Conservation (phyloP, 2,888 invertebrate species). For the Gasteruption jaculator region DNA sequence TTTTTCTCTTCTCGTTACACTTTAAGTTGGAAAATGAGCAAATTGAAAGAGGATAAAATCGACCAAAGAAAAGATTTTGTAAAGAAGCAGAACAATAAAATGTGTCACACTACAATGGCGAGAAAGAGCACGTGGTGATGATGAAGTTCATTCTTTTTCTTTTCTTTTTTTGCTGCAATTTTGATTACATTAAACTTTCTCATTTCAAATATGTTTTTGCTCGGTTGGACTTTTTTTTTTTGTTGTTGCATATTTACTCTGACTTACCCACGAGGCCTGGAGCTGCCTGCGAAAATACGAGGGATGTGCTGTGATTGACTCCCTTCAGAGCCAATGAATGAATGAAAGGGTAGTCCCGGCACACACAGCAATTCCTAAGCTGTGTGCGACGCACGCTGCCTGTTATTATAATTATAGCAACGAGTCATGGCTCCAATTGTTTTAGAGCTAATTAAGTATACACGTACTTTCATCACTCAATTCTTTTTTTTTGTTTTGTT, state of each 20-base stretch:
- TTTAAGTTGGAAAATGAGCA: too few species aligned
- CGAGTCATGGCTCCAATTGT: conserved; percentile 46
- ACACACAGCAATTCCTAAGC: conserved; percentile 47
- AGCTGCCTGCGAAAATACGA: conserved; percentile 44
- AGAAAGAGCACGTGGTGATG: too few species aligned
- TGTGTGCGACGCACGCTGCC: conserved; percentile 48
- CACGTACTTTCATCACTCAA: conserved; percentile 36
- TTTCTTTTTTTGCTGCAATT: too few species aligned
- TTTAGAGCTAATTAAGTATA: conserved; percentile 41
- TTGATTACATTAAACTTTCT: too few species aligned
- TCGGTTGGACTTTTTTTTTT: conserved; percentile 30
- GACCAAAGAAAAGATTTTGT: too few species aligned
- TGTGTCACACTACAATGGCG: too few species aligned
- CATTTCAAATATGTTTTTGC: too few species aligned
- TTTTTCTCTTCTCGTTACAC: too few species aligned
- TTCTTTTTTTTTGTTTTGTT: conserved; percentile 20
- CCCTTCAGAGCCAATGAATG: conserved; percentile 48
- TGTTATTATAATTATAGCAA: conserved; percentile 48
- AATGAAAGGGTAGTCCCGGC: conserved; percentile 43
- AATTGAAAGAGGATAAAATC: too few species aligned
- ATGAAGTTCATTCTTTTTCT: too few species aligned
- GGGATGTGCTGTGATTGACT: conserved; percentile 46
- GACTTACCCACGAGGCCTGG: conserved; percentile 45
- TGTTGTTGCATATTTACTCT: conserved; percentile 44
- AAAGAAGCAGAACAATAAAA: too few species aligned